These are phyloP conservation scores for Drosophila jambulina DNA, from an alignment of 1,140 invertebrate genomes.

Conservation along the genomic window DNA sequence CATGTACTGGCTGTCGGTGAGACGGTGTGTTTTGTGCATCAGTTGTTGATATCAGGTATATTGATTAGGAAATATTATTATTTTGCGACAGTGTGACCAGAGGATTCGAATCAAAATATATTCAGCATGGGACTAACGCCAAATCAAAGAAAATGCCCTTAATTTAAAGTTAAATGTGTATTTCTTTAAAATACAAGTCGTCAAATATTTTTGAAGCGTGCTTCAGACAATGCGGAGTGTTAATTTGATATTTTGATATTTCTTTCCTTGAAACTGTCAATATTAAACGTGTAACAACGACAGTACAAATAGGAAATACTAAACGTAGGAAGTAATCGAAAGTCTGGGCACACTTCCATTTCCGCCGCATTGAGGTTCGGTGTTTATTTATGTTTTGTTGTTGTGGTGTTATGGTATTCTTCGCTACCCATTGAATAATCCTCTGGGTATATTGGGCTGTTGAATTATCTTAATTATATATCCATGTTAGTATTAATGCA, in stretches of 20 bases:
- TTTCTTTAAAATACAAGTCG: too few relatives aligned
- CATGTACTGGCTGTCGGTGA: conserved; percentile 75
- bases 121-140: conserved; percentile 1
- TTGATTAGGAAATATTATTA: conserved; percentile 54
- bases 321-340: too few relatives aligned
- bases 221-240: not conserved
- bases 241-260: not conserved
- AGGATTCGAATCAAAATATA: not conserved
- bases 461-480: too few relatives aligned
- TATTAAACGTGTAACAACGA: not conserved
- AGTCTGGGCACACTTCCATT: conserved; percentile 2
- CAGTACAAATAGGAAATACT: not conserved
- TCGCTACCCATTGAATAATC: not conserved
- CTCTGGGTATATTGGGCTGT: not conserved
- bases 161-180: not conserved
- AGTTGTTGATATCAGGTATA: conserved; percentile 70
- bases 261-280: not conserved
- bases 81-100: conserved; percentile 21
- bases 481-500: too few relatives aligned
- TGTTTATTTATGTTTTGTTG: conserved; percentile 14
- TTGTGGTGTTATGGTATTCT: conserved; percentile 6
- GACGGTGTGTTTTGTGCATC: conserved; percentile 65
- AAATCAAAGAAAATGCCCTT: not conserved
- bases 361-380: conserved; percentile 12
- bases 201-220: not conserved